These are phyloP conservation scores for Diadumene lineata DNA, from an alignment of 92 coral and sea anemone genomes.

Conservation along the genomic window DNA sequence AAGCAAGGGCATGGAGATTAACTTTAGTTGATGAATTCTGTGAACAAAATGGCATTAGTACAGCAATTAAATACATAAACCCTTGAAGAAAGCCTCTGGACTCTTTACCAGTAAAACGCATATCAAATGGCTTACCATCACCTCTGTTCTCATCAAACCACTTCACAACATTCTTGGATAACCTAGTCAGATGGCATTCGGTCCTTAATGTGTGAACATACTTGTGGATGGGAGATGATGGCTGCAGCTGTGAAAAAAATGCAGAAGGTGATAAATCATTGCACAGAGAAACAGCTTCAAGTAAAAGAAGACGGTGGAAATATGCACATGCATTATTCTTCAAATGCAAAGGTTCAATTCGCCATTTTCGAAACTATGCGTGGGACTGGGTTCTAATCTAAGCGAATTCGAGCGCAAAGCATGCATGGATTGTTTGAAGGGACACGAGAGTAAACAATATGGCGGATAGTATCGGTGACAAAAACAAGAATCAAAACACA, in stretches of 20 bases:
- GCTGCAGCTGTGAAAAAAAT: conserved; percentile 30
- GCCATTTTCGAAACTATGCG: too few relatives aligned
- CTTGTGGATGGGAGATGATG: conserved; percentile 28
- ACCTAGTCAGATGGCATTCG: conserved; percentile 27
- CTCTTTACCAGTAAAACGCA: conserved; percentile 35
- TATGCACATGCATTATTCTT: conserved; percentile 61
- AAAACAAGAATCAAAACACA: too few relatives aligned
- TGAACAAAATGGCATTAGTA: too few relatives aligned
- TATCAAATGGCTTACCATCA: conserved; percentile 35
- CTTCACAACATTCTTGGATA: conserved; percentile 39
- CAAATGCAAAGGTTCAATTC: conserved; percentile 64
- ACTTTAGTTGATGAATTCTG: too few relatives aligned
- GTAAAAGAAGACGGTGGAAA: conserved; percentile 29
- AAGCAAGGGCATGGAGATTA: too few relatives aligned
- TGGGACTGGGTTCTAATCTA: too few relatives aligned
- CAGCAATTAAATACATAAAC: too few relatives aligned
- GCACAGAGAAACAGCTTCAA: conserved; percentile 15
- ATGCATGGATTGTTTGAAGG: too few relatives aligned
- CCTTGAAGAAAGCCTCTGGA: too few relatives aligned
- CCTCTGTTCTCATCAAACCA: conserved; percentile 49
- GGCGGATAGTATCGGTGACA: too few relatives aligned
- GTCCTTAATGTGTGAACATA: conserved; percentile 12
- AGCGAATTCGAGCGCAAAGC: too few relatives aligned
- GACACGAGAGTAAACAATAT: too few relatives aligned
- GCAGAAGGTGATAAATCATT: conserved; percentile 30